Conservation (phyloP, 2,797 vertebrate species). For the Scyliorhinus canicula region DNA sequence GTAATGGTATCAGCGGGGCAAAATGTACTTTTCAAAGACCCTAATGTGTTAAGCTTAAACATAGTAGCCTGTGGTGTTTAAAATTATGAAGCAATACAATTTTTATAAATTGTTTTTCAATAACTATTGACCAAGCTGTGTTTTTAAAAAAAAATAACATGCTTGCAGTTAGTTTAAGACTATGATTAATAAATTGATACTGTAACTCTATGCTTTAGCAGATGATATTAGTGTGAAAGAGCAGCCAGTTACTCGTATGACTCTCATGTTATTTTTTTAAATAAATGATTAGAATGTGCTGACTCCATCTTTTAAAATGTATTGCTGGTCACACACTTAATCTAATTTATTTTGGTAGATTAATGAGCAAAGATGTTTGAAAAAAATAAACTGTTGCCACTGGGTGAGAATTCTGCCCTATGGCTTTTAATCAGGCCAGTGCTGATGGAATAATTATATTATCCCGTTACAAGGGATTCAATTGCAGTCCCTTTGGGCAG, state of each 20-base stretch:
- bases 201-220: neutral
- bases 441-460: neutral
- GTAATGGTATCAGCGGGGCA: constrained; percentile 4
- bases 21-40: neutral
- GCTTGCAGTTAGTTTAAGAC: neutral
- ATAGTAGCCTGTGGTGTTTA: neutral
- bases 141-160: neutral
- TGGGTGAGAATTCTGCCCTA: neutral
- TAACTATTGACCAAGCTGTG: neutral
- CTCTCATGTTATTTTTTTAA: neutral
- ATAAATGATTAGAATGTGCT: neutral
- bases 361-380: neutral
- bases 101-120: neutral
- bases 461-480: neutral
- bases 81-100: neutral
- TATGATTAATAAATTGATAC: neutral
- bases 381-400: neutral
- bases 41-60: neutral
- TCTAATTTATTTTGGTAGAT: neutral
- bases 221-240: neutral
- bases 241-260: neutral
- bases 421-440: neutral
- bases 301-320: neutral
- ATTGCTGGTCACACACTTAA: neutral
- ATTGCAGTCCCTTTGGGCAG: neutral